Evolutionary conservation across 1,140 invertebrate species (phyloP), one percentile per base, ranked within the genome.

Genomic region (Leucophenga varia): DNA sequence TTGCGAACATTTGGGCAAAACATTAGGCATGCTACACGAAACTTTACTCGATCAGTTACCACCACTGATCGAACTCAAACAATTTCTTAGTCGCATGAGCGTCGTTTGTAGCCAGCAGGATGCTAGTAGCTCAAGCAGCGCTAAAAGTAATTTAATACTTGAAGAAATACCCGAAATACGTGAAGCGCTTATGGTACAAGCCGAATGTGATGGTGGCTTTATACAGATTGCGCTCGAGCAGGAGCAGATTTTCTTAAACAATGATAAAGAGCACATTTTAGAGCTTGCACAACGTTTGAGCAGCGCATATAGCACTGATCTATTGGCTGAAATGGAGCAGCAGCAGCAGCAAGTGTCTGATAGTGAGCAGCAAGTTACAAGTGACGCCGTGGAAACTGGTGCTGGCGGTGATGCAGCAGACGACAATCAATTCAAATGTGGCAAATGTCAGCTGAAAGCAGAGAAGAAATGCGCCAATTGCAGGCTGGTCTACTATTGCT

Each of bases 21-120:
- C 59, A 0, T 12, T 63, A 79, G 86, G 72, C 74, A 78, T 68
- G 17, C 61, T 90, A 17, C 78, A 82, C 5, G 86, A 88, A 41
- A 57, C 71, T 10, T 59, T 88, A 9, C 47, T 92, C 25, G 89
- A 91, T 64, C 89, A 91, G 76, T 74, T 91, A 43, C 81, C 88
- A 1, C 86, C 87, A 9, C 68, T 91, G 3, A 78, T 82, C 7
- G 87, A 90, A 34, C 72, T 92, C 4, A 85, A 88, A 72, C 79
- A 82, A 68, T 89, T 84, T 75, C 72, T 91, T 18, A 79, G 79
- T 54, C 80, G 49, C 46, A 82, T 69, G 8, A 35, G 53, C 12
- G 54, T 47, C 16, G n/a, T n/a, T n/a, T n/a, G n/a, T n/a, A n/a
- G n/a, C n/a, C n/a, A n/a, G n/a, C n/a, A n/a, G n/a, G n/a, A n/a